Conservation (phyloP, 2,888 invertebrate species). For the Lordiphosa fenestrarum region DNA sequence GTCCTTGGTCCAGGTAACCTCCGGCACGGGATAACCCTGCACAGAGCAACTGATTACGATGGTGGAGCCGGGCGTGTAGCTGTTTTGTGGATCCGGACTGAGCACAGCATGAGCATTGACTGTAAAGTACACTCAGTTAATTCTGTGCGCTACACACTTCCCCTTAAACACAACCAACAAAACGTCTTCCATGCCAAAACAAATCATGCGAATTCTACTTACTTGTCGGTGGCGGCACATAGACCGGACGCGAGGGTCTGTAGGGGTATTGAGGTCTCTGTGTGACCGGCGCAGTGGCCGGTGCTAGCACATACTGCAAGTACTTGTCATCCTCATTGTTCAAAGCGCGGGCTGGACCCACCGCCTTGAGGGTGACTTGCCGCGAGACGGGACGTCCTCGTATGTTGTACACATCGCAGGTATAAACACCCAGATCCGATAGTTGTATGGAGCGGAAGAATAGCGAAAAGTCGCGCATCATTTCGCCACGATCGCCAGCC, state of each 20-base stretch:
- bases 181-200: constrained; percentile 11
- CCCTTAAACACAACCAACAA: not conserved
- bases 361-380: constrained; percentile 87
- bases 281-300: constrained; percentile 80
- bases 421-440: constrained; percentile 90
- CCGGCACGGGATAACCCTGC: constrained; percentile 88
- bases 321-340: constrained; percentile 83
- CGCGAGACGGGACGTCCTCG: constrained; percentile 88
- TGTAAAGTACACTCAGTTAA: constrained; percentile 15
- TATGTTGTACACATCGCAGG: constrained; percentile 94
- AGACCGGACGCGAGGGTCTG: constrained; percentile 78
- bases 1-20: constrained; percentile 91
- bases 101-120: constrained; percentile 84
- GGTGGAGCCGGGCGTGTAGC: constrained; percentile 85
- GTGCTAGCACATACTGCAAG: constrained; percentile 83
- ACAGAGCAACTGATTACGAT: constrained; percentile 88
- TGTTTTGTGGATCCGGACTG: constrained; percentile 80
- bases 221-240: constrained; percentile 62
- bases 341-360: constrained; percentile 85
- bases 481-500: constrained; percentile 81
- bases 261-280: constrained; percentile 79
- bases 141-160: not conserved
- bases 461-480: constrained; percentile 87
- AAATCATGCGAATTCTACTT: constrained; percentile 47
- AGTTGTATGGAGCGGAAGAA: constrained; percentile 86